These are phyloP conservation scores for Oreonectes daqikongensis DNA, from an alignment of 2,797 vertebrate genomes.

Conservation along the genomic window DNA sequence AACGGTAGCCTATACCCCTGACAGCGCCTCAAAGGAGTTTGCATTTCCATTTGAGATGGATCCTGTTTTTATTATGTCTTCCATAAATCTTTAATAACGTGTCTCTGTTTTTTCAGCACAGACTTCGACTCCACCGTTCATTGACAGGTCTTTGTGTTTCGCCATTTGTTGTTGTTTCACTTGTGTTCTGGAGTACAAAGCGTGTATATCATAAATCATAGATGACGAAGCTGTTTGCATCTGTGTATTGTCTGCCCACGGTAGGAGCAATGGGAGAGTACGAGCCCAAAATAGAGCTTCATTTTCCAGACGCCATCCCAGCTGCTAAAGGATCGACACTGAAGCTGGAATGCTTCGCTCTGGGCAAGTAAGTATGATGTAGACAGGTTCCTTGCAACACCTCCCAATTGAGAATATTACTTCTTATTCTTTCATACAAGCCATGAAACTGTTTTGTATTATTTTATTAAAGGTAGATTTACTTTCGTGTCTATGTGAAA, in stretches of 20 bases:
- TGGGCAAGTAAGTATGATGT: conserved; percentile 91
- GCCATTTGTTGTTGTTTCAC: conserved; percentile 52
- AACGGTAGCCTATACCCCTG: conserved; percentile 32
- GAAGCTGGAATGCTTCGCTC: conserved; percentile 92
- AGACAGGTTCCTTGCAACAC: conserved; percentile 22
- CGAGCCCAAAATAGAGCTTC: conserved; percentile 97
- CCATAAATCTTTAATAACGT: conserved; percentile 70
- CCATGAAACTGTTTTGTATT: not conserved
- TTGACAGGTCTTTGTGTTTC: conserved; percentile 60
- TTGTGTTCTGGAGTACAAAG: conserved; percentile 60
- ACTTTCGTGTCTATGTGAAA: too few relatives aligned
- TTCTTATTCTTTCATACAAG: not conserved
- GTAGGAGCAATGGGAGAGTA: conserved; percentile 96
- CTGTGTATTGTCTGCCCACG: conserved; percentile 62
- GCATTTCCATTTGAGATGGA: conserved; percentile 68
- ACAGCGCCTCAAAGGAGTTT: conserved; percentile 59
- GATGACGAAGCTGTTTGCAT: conserved; percentile 57
- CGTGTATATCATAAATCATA: conserved; percentile 64
- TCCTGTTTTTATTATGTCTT: conserved; percentile 61
- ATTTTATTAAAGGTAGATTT: not conserved
- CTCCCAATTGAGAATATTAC: not conserved
- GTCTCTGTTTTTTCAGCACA: conserved; percentile 53
- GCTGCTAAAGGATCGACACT: conserved; percentile 90
- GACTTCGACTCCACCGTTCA: conserved; percentile 51
- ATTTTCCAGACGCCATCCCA: conserved; percentile 90